Evolutionary conservation across 2,888 invertebrate genomes (phyloP), one percentile per base, ranked within the genome.

Genomic region (Epistrophe eligans): DNA sequence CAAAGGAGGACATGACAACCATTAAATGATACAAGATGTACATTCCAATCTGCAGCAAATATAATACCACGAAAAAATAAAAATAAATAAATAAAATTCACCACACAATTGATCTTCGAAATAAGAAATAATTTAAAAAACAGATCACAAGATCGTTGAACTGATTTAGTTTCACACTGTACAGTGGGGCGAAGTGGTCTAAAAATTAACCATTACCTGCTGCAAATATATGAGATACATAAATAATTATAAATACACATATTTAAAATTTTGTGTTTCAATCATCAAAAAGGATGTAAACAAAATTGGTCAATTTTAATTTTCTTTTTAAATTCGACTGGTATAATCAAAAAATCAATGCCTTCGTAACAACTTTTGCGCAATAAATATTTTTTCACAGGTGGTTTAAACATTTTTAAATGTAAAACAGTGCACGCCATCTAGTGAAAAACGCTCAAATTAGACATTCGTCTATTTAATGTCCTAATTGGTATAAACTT

Each of bases 101-200:
- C 66, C 58, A 84, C 67, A 85, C 85, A 85, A 85, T 82, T 85
- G 85, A 85, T 85, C 85, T 77, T 85, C 85, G 77, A 87, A 82
- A 77, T 40, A 67, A 67, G 28, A 82, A 87, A 62, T 24, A 9
- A 40, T 62, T 62, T 19, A 52, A 72, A 15, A 72, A 87, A 74
- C 87, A 83, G 79, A 87, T 87, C 87, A 87, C 76, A 83, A 87
- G 87, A 87, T 87, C 87, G 79, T 76, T 87, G 87, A 87, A 87
- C 87, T 82, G 87, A 79, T 80, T 84, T 84, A 74, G 19, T 77
- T 77, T 77, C 58, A 24, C 8, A 24, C 8, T 15, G 0, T 1
- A 62, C 24, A 62, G 62, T 62, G 62, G 62, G 17, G 13, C 13
- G 24, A 52, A 13, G 13, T 13, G 72, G 58, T 57, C 13, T 40